These are phyloP conservation scores for Thyatira batis DNA, from an alignment of 2,888 invertebrate genomes.

Conservation along the genomic window DNA sequence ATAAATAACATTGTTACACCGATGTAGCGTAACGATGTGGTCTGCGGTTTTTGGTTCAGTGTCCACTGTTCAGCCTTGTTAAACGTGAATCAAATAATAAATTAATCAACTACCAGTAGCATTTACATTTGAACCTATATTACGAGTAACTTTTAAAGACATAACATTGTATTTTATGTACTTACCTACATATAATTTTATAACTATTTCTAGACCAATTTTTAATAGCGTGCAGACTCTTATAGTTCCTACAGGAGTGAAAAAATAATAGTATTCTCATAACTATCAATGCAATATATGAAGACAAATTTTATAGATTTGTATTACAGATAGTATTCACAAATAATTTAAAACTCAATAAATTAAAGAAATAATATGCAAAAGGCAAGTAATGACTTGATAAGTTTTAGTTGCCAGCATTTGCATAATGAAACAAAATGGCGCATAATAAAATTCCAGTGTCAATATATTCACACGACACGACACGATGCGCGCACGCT, in stretches of 20 bases:
- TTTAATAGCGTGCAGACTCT: no score
- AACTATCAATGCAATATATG: no score
- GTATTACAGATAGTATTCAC: neutral
- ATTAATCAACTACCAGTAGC: constrained; percentile 4
- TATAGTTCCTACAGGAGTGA: no score
- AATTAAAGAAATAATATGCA: constrained; percentile 5
- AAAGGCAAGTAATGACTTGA: constrained; percentile 4
- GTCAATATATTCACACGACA: constrained; percentile 38
- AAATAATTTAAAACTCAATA: neutral
- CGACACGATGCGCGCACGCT: constrained; percentile 32
- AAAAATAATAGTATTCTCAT: no score
- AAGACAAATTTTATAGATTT: neutral
- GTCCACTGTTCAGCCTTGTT: neutral
- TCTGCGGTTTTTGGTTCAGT: neutral
- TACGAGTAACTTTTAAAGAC: constrained; percentile 7
- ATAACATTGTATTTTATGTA: no score
- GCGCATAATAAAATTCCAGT: constrained; percentile 35
- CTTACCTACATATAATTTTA: no score
- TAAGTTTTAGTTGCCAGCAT: constrained; percentile 18
- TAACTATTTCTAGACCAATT: no score
- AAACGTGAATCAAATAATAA: neutral
- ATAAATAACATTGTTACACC: neutral
- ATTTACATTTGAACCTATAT: constrained; percentile 14
- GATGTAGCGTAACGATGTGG: constrained; percentile 1
- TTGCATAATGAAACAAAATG: constrained; percentile 34